These are phyloP conservation scores for Galagoides demidoff DNA, from an alignment of 2,797 vertebrate genomes.

Conservation along the genomic window DNA sequence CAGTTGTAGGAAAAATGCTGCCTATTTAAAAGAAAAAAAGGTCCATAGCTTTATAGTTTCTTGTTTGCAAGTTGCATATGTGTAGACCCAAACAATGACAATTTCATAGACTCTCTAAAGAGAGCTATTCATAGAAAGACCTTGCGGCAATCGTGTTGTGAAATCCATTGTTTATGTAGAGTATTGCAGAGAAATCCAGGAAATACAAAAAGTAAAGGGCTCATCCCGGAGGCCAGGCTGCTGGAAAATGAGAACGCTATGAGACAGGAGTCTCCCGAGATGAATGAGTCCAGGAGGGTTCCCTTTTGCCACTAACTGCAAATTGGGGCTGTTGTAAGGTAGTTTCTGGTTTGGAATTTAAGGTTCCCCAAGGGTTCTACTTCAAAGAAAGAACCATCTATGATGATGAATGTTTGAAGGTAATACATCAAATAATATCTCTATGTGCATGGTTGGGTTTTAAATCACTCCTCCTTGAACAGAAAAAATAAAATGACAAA, in stretches of 20 bases:
- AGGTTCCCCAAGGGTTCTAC: constrained; percentile 62
- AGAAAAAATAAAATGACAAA: constrained; percentile 60
- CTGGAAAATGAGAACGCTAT: not conserved
- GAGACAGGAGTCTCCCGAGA: constrained; percentile 46
- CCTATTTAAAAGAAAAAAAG: not conserved
- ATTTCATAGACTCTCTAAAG: constrained; percentile 37
- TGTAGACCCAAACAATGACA: constrained; percentile 1
- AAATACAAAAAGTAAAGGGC: constrained; percentile 16
- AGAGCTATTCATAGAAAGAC: constrained; percentile 27
- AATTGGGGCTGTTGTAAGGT: constrained; percentile 39
- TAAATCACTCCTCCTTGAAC: constrained; percentile 62
- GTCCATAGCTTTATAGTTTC: not conserved
- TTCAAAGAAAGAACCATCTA: constrained; percentile 57
- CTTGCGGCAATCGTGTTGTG: not conserved
- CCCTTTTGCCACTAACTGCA: constrained; percentile 62
- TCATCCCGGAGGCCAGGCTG: not conserved
- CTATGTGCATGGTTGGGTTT: constrained; percentile 58
- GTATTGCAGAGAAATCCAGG: constrained; percentile 13
- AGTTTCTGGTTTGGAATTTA: constrained; percentile 67
- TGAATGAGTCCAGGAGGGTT: constrained; percentile 50
- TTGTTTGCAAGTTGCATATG: constrained; percentile 21
- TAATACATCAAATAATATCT: constrained; percentile 55
- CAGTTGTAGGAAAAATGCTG: not conserved
- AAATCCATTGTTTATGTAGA: constrained; percentile 57
- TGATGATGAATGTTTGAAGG: constrained; percentile 28